phyloP scores from a whole-genome alignment of 2,888 invertebrate species.

The Acrobeloides nanus region DNA sequence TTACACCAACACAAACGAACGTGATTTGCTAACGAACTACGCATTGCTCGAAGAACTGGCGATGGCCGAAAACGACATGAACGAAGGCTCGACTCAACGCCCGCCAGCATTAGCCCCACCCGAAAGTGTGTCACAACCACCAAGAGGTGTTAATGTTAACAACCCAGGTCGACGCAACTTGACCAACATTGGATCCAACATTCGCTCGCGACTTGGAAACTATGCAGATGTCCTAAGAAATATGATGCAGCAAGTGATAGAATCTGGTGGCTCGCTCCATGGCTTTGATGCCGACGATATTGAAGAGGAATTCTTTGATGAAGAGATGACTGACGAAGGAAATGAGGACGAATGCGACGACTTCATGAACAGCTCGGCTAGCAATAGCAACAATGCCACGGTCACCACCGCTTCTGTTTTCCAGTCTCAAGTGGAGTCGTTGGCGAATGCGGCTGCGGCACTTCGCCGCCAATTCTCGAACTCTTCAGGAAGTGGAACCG shows the following conservation, averaged over 20 bases:
- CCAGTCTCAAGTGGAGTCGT: constrained; percentile 14
- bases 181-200: constrained; percentile 8
- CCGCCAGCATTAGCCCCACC: too few species aligned
- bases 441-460: constrained; percentile 15
- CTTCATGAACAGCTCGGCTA: neutral
- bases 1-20: too few species aligned
- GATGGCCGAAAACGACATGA: too few species aligned
- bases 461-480: constrained; percentile 14
- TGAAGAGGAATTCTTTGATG: constrained; percentile 20
- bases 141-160: too few species aligned
- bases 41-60: too few species aligned
- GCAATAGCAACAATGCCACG: neutral
- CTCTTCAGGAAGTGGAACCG: neutral
- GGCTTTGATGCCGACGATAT: constrained; percentile 17
- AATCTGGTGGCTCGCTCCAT: too few species aligned
- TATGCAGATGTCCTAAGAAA: constrained; percentile 30
- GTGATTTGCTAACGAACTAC: too few species aligned
- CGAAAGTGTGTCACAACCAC: too few species aligned
- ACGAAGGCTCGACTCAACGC: too few species aligned
- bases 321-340: constrained; percentile 22
- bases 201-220: constrained; percentile 17
- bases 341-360: constrained; percentile 39
- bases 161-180: too few species aligned
- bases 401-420: constrained; percentile 1
- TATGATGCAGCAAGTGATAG: constrained; percentile 30